Base-by-base conservation (phyloP, 2,888 invertebrate species). In the Trachelus iudaicus region DNA sequence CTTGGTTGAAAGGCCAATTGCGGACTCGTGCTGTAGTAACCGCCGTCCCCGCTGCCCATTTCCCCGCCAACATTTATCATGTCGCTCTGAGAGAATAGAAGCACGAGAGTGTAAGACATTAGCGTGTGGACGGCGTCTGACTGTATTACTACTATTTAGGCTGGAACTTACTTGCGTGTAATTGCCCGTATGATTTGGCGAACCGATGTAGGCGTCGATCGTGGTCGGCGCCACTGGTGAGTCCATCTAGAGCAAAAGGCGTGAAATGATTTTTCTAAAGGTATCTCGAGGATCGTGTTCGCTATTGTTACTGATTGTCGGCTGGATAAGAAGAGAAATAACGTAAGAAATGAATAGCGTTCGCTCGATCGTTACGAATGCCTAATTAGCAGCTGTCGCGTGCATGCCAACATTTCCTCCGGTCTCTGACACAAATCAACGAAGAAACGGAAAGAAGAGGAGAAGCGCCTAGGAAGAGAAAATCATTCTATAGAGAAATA, bases 11-110 rank as follows among this genome's bases (percentile, higher is more conserved):
- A 91, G 79, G 88, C 87, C 85, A 91, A 86, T 88, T 92, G 94
- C 87, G 89, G 93, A 92, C 84, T 94, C 85, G 94, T 94, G 87
- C 92, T 92, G 84, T 93, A 95, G 82, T 95, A 93, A 89, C 95
- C 93, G 89, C 93, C 90, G 91, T 93, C 92, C 90, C 93, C 90
- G 76, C 91, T 90, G 80, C 92, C 88, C 81, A 92, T 90, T 83
- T 92, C 92, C 77, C 93, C 93, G 23, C 92, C 93, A 81, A 93
- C 93, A 76, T 89, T 90, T 79, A 91, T 89, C 86, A 90, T 86
- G 81, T 91, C 91, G 83, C 86, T 90, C 90, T 91, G 83, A 0
- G 82, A 69, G 76, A 74, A 75, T 71, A 75, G 81, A 79, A 80
- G 34, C 77, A 33, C 33, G 76, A 75, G 30, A 73, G 77, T 33